These are phyloP conservation scores for Micrasema longulum DNA, from an alignment of 1,140 invertebrate species.

Conservation along the genomic window DNA sequence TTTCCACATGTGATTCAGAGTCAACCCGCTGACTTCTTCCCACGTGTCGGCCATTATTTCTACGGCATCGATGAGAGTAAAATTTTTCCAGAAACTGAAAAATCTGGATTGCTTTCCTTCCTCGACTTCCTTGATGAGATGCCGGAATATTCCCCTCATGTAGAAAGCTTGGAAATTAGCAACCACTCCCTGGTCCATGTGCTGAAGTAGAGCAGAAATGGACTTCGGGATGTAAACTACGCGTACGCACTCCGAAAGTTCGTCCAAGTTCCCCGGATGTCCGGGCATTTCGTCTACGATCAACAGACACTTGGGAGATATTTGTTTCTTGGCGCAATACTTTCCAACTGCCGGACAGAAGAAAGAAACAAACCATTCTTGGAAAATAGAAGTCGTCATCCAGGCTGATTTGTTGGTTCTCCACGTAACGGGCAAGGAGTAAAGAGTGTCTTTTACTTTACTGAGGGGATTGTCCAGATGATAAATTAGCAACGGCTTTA, in stretches of 20 bases:
- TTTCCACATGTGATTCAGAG: constrained; percentile 51
- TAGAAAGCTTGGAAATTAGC: constrained; percentile 61
- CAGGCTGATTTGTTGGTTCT: constrained; percentile 61
- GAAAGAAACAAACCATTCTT: constrained; percentile 57
- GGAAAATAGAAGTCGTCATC: constrained; percentile 60
- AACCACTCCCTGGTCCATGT: constrained; percentile 60
- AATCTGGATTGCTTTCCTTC: constrained; percentile 6
- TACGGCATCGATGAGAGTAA: constrained; percentile 53
- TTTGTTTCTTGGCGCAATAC: constrained; percentile 54
- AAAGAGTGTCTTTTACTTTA: constrained; percentile 54
- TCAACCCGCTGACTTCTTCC: constrained; percentile 50
- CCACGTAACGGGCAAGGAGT: constrained; percentile 61
- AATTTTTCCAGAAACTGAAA: constrained; percentile 46
- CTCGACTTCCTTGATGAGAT: constrained; percentile 50
- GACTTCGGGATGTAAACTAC: constrained; percentile 57
- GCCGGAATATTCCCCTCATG: constrained; percentile 52
- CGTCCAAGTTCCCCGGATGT: constrained; percentile 55
- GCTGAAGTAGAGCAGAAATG: constrained; percentile 59
- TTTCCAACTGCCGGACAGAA: constrained; percentile 56
- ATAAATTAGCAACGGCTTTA: constrained; percentile 65
- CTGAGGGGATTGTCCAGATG: constrained; percentile 60
- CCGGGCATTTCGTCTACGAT: constrained; percentile 57
- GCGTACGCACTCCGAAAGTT: constrained; percentile 47
- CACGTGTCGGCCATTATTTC: constrained; percentile 51
- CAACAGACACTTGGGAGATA: constrained; percentile 54